Base-by-base conservation (phyloP, 2,888 invertebrate genomes). In the Argyra leucocephala region DNA sequence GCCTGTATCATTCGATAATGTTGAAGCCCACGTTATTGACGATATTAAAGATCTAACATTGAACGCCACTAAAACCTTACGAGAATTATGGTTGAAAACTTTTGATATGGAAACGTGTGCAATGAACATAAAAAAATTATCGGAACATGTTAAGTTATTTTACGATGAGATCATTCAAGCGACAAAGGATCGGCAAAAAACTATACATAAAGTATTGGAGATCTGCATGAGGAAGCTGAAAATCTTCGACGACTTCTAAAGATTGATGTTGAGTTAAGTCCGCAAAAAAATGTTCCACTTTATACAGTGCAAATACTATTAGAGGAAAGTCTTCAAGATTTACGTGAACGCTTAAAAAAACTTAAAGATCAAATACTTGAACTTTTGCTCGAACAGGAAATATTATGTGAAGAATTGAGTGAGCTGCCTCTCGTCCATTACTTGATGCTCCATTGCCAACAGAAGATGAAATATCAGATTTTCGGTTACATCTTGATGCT, bases 81-180 rank as follows among this genome's bases (percentile, higher is more conserved):
- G 71, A 3, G 57, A 66, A 1, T 72, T 77, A 63, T 79, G 79
- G 79, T 65, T 65, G 12, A 69, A 71, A 31, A 74, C 77, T 62
- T 79, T 79, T 48, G 74, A 76, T 37, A 61, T 69, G 1, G 71
- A 73, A 4, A 70, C 72, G 1, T 76, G 76, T 48, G 66, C 69
- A 6, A 71, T 74, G 5, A 72, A 78, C 61, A 69, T 77, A 23
- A 65, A 66, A 1, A 75, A 74, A 57, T 70, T 80, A 4, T 68
- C 72, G 2, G 74, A 74, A 15, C 78, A 78, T 66, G 82, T 84
- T 24, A 79, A 83, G 70, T 82, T 83, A 12, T 78, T 86, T 3
- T 85, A 85, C 69, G 76, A 80, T 2, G 88, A 88, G 69, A 83
- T 89, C 69, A 78, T 86, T 18, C 75, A 77, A 0, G 88, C 89